A percentile compares a stretch with the other conserved stretches of the same genome.
Conservation (phyloP, 2,888 invertebrate species). For the Mythimna pallens region DNA sequence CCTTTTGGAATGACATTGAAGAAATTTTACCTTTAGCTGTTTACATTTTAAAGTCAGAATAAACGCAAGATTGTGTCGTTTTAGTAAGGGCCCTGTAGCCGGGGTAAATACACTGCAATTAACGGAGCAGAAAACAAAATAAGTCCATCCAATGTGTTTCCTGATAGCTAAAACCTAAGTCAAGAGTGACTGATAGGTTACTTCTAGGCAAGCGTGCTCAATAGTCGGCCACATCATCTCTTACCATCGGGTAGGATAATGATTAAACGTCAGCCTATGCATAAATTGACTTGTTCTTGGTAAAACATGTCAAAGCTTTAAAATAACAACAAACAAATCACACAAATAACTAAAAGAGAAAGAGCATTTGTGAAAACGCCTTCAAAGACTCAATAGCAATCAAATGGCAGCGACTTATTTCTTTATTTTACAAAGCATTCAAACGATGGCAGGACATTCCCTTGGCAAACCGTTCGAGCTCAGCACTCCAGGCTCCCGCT, state of each 20-base stretch:
- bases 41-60: not conserved
- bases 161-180: too few species aligned
- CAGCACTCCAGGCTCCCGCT: conserved; percentile 37
- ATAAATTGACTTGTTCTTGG: not conserved
- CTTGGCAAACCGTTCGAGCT: conserved; percentile 61
- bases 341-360: conserved; percentile 17
- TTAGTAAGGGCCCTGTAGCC: not conserved
- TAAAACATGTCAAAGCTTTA: not conserved
- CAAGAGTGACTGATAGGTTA: too few species aligned
- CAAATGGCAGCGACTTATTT: conserved; percentile 61
- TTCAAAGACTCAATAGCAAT: conserved; percentile 51
- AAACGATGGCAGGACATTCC: conserved; percentile 58
- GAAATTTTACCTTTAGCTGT: conserved; percentile 1
- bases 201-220: too few species aligned
- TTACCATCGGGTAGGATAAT: too few species aligned
- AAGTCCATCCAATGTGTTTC: too few species aligned
- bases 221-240: too few species aligned
- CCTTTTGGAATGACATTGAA: conserved; percentile 13
- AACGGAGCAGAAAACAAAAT: not conserved
- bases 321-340: conserved; percentile 20
- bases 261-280: too few species aligned
- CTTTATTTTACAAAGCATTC: conserved; percentile 58
- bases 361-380: conserved; percentile 37
- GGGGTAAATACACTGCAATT: not conserved
- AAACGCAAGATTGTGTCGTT: conserved; percentile 1